phyloP scores from a whole-genome alignment of 2,797 vertebrate genomes.

The Oophaga sylvatica region DNA sequence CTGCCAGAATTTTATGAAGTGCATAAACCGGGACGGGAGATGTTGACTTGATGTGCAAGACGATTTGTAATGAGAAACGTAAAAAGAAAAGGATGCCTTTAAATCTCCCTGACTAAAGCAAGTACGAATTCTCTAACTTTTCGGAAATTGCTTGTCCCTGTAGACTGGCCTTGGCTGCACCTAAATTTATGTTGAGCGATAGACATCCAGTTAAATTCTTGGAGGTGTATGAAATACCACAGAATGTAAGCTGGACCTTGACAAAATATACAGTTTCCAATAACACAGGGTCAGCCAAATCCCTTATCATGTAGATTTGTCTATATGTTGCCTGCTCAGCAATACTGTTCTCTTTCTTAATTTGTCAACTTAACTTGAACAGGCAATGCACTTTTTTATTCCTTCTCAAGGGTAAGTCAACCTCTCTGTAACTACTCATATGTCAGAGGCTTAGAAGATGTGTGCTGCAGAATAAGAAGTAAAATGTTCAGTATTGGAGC shows the following conservation, averaged over 20 bases:
- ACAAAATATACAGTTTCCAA: slow-evolving; percentile 52
- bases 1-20: slow-evolving; percentile 25
- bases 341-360: slow-evolving; percentile 60
- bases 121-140: slow-evolving; percentile 11
- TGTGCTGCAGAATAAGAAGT: slow-evolving; percentile 13
- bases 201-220: neutral
- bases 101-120: slow-evolving; percentile 34
- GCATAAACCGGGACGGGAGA: slow-evolving; percentile 3
- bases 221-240: neutral
- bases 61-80: slow-evolving; percentile 12
- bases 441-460: slow-evolving; percentile 25
- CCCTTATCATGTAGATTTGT: neutral
- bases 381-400: slow-evolving; percentile 53
- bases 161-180: slow-evolving; percentile 11
- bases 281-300: neutral
- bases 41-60: neutral
- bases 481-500: neutral
- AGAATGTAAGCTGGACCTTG: slow-evolving; percentile 47
- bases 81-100: slow-evolving; percentile 26
- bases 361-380: slow-evolving; percentile 64
- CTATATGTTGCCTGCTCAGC: slow-evolving; percentile 62
- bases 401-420: slow-evolving; percentile 57
- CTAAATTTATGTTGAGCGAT: slow-evolving; percentile 17
- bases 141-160: slow-evolving; percentile 30
- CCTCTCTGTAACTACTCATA: slow-evolving; percentile 52